A percentile compares a stretch with the other conserved stretches of the same genome.
Conservation (phyloP, 1,140 invertebrate genomes). For the Drosophila auraria region DNA sequence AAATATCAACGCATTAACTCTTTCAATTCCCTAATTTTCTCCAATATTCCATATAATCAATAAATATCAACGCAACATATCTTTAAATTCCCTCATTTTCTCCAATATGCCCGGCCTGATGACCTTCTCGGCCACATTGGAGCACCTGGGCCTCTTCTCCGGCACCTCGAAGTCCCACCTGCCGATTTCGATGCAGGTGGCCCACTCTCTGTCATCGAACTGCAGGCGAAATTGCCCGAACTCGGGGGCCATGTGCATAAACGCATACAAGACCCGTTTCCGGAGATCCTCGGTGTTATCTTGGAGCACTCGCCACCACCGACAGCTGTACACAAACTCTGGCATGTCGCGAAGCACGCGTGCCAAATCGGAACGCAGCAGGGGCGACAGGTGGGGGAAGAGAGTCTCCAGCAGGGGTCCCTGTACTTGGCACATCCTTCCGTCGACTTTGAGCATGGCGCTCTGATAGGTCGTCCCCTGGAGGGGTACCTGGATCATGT, state of each 20-base stretch:
- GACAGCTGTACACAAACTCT: slow-evolving; percentile 39
- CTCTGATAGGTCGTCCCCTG: slow-evolving; percentile 39
- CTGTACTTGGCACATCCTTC: slow-evolving; percentile 25
- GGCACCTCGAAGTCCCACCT: not conserved
- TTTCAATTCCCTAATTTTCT: slow-evolving; percentile 42
- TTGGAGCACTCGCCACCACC: not conserved
- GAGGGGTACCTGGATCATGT: slow-evolving; percentile 37
- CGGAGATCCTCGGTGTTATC: slow-evolving; percentile 41
- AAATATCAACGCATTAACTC: not conserved
- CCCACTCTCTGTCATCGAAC: slow-evolving; percentile 50
- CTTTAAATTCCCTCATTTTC: slow-evolving; percentile 41
- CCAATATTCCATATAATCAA: slow-evolving; percentile 24
- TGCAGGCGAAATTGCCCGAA: slow-evolving; percentile 36
- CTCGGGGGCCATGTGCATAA: slow-evolving; percentile 29
- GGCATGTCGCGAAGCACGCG: slow-evolving; percentile 29
- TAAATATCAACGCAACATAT: not conserved
- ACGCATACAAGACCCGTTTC: slow-evolving; percentile 29
- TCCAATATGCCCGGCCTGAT: slow-evolving; percentile 43
- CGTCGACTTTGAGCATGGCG: slow-evolving; percentile 36
- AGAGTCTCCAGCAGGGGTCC: slow-evolving; percentile 43
- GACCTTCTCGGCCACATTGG: slow-evolving; percentile 8
- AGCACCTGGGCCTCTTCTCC: not conserved
- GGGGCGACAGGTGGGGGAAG: slow-evolving; percentile 30
- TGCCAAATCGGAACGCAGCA: slow-evolving; percentile 36
- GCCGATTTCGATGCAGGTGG: slow-evolving; percentile 18